Evolutionary conservation across 2,888 invertebrate species (phyloP).

Genomic region (Synergus japonicus): DNA sequence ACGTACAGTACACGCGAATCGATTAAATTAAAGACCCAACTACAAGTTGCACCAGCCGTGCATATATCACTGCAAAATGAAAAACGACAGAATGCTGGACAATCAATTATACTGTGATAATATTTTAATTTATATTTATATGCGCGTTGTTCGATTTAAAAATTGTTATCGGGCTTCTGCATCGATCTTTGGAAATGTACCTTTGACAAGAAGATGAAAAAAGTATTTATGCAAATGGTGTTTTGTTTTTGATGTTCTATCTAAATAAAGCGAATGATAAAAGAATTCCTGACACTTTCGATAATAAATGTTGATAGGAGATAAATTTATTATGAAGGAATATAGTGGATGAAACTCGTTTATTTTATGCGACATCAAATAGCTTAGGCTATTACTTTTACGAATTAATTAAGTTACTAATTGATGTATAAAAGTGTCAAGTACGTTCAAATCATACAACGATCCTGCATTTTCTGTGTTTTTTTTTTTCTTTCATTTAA

Average conservation of each 20-base stretch:
- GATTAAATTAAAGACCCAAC: conserved; percentile 11
- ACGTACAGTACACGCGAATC: conserved; percentile 2
- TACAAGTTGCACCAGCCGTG: conserved; percentile 12
- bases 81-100: conserved; percentile 16
- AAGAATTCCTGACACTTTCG: no score
- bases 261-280: no score
- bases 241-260: no score
- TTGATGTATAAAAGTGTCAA: no score
- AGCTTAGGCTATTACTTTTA: no score
- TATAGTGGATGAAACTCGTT: no score
- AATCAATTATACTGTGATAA: conserved; percentile 29
- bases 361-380: no score
- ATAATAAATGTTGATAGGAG: no score
- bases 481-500: not conserved
- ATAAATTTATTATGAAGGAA: no score
- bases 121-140: conserved; percentile 36
- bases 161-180: not conserved
- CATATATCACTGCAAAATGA: conserved; percentile 36
- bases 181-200: not conserved
- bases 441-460: no score
- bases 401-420: no score
- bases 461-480: not conserved
- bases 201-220: not conserved
- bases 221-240: not conserved
- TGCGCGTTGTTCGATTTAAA: not conserved